Percentiles rank a stretch among this genome's conserved stretches.
Conservation (phyloP, 2,797 vertebrate genomes). For the Neopelma chrysocephalum region DNA sequence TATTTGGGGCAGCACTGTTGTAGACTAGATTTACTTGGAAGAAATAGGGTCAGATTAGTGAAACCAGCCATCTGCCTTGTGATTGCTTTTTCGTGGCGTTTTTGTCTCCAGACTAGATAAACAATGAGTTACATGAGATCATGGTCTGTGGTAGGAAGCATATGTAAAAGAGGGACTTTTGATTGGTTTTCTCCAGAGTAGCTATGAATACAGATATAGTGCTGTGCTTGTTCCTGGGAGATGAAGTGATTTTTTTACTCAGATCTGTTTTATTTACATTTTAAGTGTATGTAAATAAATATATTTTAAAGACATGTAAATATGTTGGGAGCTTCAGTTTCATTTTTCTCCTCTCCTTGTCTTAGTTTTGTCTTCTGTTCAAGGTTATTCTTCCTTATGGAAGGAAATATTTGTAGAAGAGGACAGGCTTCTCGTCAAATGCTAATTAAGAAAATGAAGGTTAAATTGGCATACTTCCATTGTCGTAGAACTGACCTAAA, state of each 20-base stretch:
- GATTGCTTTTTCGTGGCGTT: conserved; percentile 43
- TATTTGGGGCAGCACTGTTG: conserved; percentile 47
- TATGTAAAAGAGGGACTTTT: neutral
- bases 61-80: conserved; percentile 66
- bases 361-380: conserved; percentile 53
- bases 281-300: conserved; percentile 16
- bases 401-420: conserved; percentile 52
- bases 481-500: conserved; percentile 59
- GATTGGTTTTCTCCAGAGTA: conserved; percentile 1
- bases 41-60: conserved; percentile 72
- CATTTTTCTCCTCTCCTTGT: neutral
- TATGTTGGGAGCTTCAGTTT: neutral
- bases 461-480: conserved; percentile 62
- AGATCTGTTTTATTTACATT: conserved; percentile 37
- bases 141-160: neutral
- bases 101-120: conserved; percentile 34
- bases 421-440: conserved; percentile 60
- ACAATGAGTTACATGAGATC: conserved; percentile 47
- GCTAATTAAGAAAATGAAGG: conserved; percentile 70
- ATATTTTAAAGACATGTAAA: conserved; percentile 21
- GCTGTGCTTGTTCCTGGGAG: neutral
- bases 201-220: neutral
- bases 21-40: conserved; percentile 61
- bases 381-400: conserved; percentile 70
- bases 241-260: conserved; percentile 17